These are phyloP conservation scores for Aratinga solstitialis DNA, from an alignment of 2,797 vertebrate genomes.

Conservation along the genomic window DNA sequence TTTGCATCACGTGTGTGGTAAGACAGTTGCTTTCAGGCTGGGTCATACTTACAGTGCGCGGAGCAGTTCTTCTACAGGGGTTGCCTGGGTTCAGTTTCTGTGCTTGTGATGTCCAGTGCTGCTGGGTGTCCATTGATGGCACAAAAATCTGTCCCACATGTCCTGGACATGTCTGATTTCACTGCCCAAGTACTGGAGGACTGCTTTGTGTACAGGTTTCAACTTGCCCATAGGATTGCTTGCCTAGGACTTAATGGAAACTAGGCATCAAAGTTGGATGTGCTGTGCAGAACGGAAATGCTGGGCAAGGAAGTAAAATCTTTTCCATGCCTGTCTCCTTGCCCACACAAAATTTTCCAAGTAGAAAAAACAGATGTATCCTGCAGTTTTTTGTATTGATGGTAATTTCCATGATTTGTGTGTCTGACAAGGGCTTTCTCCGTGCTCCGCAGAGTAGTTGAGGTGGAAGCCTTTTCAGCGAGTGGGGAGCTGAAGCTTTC, in stretches of 20 bases:
- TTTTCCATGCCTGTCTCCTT: neutral
- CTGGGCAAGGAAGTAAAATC: neutral
- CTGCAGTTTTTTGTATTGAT: neutral
- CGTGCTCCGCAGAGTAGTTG: neutral
- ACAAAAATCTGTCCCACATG: neutral
- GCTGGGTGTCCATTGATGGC: accelerated
- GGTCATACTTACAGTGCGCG: accelerated
- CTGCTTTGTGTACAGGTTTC: neutral
- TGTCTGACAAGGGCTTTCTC: neutral
- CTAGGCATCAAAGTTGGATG: neutral
- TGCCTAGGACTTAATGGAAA: neutral
- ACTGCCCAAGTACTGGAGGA: neutral
- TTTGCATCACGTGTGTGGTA: accelerated
- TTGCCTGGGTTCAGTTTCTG: neutral
- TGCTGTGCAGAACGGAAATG: neutral
- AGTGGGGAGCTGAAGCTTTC: neutral
- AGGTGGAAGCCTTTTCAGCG: neutral
- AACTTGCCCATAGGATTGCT: accelerated
- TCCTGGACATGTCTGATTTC: neutral
- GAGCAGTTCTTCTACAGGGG: neutral
- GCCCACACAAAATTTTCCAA: neutral
- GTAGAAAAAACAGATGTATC: neutral
- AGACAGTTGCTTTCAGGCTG: neutral
- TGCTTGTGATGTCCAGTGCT: neutral
- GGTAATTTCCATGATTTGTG: neutral